Evolutionary conservation across 2,888 invertebrate genomes (phyloP).

Genomic region (Monochamus alternatus): DNA sequence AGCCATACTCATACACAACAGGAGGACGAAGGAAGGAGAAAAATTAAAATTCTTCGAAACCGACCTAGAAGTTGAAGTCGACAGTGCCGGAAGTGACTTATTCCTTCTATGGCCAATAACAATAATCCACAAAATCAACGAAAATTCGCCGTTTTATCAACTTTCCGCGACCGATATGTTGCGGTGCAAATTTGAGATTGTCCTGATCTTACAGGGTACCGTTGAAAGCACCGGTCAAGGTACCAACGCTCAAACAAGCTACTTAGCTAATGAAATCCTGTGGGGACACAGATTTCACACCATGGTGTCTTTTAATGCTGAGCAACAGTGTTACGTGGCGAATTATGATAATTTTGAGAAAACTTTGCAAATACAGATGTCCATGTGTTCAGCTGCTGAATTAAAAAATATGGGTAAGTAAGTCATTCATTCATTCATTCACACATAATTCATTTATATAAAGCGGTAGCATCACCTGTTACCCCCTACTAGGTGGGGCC

Average conservation of each 20-base stretch:
- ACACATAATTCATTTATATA: too few species aligned
- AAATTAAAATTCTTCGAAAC: slow-evolving; percentile 78
- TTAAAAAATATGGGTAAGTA: slow-evolving; percentile 51
- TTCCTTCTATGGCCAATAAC: slow-evolving; percentile 98
- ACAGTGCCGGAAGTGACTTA: slow-evolving; percentile 88
- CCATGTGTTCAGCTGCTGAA: slow-evolving; percentile 86
- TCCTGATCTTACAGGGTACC: slow-evolving; percentile 91
- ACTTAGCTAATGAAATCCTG: slow-evolving; percentile 84
- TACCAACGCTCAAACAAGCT: slow-evolving; percentile 85
- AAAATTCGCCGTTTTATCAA: slow-evolving; percentile 88
- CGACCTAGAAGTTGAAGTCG: slow-evolving; percentile 77
- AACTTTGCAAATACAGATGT: slow-evolving; percentile 88
- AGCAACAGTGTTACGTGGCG: slow-evolving; percentile 83
- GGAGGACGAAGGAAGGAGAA: slow-evolving; percentile 86
- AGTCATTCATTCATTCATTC: too few species aligned
- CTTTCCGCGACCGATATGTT: slow-evolving; percentile 91
- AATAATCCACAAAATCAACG: slow-evolving; percentile 91
- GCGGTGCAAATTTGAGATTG: slow-evolving; percentile 83
- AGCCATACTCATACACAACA: slow-evolving; percentile 83
- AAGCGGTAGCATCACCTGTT: too few species aligned
- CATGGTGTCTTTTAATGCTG: slow-evolving; percentile 82
- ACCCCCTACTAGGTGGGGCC: too few species aligned
- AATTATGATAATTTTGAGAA: slow-evolving; percentile 92
- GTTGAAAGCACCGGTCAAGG: slow-evolving; percentile 88
- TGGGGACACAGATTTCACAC: slow-evolving; percentile 92